Evolutionary conservation across 2,888 invertebrate species (phyloP).

Genomic region (Leptopterna dolabrata): DNA sequence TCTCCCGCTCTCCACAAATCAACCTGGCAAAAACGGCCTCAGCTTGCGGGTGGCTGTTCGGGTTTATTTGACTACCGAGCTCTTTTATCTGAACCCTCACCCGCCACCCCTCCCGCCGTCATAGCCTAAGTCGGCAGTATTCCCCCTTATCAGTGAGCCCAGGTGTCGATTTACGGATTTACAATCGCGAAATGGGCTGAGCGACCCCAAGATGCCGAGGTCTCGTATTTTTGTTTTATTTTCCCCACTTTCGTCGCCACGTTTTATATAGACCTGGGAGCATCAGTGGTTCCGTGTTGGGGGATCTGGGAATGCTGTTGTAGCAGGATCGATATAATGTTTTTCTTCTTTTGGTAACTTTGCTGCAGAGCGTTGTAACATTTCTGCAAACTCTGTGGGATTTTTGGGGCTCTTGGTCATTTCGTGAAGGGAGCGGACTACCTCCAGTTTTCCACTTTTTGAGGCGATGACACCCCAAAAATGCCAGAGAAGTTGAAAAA

Average conservation of each 20-base stretch:
- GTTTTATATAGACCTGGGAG: background rate
- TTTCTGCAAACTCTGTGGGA: too few species aligned
- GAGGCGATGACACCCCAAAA: too few species aligned
- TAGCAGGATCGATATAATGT: too few species aligned
- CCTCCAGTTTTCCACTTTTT: too few species aligned
- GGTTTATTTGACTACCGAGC: slow-evolving; percentile 40
- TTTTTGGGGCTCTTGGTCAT: too few species aligned
- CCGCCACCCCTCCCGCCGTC: background rate
- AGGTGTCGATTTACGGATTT: slow-evolving; percentile 34
- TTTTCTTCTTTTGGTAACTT: too few species aligned
- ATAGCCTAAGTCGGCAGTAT: slow-evolving; percentile 17
- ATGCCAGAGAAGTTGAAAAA: too few species aligned
- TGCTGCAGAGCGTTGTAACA: too few species aligned
- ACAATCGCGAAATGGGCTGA: slow-evolving; percentile 2
- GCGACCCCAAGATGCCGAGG: background rate
- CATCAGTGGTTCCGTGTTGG: too few species aligned
- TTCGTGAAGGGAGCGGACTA: too few species aligned
- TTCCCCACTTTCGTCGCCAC: background rate
- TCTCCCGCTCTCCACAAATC: slow-evolving; percentile 15
- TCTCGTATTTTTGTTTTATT: background rate
- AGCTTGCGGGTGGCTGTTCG: background rate
- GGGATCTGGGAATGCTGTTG: too few species aligned
- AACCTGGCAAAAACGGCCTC: background rate
- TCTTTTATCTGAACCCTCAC: slow-evolving; percentile 19
- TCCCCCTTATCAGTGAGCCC: slow-evolving; percentile 25